These are phyloP conservation scores for Palythoa caribaeorum DNA, from an alignment of 92 coral and sea anemone genomes.

Conservation along the genomic window DNA sequence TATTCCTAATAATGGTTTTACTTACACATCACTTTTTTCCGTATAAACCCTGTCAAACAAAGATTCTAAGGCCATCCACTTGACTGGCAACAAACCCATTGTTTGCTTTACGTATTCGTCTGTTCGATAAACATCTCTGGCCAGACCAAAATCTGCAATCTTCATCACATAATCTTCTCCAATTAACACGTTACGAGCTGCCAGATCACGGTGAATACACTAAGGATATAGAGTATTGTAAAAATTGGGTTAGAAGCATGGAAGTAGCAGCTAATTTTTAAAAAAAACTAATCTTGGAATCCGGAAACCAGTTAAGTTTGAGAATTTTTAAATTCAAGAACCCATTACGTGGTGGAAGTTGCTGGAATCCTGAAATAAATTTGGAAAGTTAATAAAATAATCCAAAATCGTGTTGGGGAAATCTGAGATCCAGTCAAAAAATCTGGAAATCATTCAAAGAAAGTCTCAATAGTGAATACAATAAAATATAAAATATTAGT, in stretches of 20 bases:
- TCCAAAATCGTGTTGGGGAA: too few species aligned
- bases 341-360: too few species aligned
- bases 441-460: too few species aligned
- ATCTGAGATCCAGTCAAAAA: too few species aligned
- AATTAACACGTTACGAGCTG: slow-evolving; percentile 93
- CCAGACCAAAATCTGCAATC: slow-evolving; percentile 94
- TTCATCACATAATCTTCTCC: slow-evolving; percentile 89
- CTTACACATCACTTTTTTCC: slow-evolving; percentile 94
- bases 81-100: slow-evolving; percentile 84
- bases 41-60: slow-evolving; percentile 88
- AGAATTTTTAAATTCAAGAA: too few species aligned
- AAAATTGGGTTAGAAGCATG: background rate
- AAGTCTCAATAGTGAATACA: too few species aligned
- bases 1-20: background rate
- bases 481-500: too few species aligned
- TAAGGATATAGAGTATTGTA: background rate
- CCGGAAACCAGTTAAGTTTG: background rate
- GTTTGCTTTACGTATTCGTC: slow-evolving; percentile 88
- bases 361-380: too few species aligned
- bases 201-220: slow-evolving; percentile 95
- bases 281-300: background rate
- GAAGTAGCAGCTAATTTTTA: background rate
- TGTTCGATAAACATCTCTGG: slow-evolving; percentile 88
- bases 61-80: slow-evolving; percentile 97
- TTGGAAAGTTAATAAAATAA: too few species aligned